Percentiles rank a stretch among this genome's conserved stretches.
phyloP scores from a whole-genome alignment of 2,888 invertebrate species.

The Apantesis nais region DNA sequence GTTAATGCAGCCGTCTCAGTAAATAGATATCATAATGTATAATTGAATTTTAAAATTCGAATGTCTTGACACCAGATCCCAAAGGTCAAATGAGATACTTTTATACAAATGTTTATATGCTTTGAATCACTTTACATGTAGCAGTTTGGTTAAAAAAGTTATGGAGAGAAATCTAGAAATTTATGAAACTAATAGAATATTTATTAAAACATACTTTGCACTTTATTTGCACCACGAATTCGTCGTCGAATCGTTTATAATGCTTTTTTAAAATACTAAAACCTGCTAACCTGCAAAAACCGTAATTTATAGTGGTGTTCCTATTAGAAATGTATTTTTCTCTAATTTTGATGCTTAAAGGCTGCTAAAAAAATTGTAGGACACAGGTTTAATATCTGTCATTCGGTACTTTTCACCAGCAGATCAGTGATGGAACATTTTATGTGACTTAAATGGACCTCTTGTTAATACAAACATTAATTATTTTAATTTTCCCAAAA shows the following conservation, averaged over 20 bases:
- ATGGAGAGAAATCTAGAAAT: neutral
- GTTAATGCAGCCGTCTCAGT: neutral
- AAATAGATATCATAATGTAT: neutral
- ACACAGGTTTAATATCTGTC: no score
- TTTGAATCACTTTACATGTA: neutral
- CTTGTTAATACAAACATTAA: neutral
- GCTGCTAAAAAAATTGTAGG: neutral
- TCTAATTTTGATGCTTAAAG: neutral
- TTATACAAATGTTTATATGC: neutral
- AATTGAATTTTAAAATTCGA: slow-evolving; percentile 1
- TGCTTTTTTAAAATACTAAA: neutral
- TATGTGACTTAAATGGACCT: neutral
- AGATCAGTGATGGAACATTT: neutral
- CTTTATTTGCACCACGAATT: no score
- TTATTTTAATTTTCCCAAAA: neutral
- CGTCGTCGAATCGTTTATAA: neutral
- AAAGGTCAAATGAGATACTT: neutral
- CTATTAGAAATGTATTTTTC: neutral
- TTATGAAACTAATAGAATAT: neutral
- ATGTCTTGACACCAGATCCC: neutral
- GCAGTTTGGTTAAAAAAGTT: neutral
- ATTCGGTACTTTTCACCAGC: neutral
- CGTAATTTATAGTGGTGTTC: no score
- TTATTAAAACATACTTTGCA: no score
- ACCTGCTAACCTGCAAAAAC: neutral